Evolutionary conservation across 2,113 vertebrate genomes (phyloP).

Genomic region (Corapipo altera): DNA sequence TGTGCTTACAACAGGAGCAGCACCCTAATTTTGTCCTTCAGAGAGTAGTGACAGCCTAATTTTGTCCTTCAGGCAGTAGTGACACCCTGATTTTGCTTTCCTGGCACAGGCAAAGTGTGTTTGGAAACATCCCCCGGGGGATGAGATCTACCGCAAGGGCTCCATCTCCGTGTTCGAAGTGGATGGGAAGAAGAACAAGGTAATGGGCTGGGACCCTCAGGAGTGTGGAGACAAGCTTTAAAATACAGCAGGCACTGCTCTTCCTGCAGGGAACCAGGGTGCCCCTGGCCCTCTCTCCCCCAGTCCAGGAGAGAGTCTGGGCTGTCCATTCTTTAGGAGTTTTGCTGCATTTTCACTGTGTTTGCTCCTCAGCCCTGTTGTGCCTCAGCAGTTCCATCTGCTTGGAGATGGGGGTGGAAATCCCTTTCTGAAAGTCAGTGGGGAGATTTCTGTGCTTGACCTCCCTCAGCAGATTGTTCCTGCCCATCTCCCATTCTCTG

Average conservation of each 20-base stretch:
- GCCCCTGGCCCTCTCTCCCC: background rate
- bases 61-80: background rate
- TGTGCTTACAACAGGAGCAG: background rate
- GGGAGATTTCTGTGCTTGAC: background rate
- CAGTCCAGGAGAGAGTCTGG: background rate
- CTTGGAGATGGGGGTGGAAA: no score
- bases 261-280: background rate
- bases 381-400: background rate
- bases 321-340: background rate
- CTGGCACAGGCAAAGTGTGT: constrained; percentile 90
- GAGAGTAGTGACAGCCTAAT: background rate
- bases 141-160: constrained; percentile 96
- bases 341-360: background rate
- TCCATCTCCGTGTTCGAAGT: constrained; percentile 98
- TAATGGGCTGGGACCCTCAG: background rate
- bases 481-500: background rate
- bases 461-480: background rate
- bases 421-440: background rate
- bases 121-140: constrained; percentile 97
- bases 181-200: constrained; percentile 99
- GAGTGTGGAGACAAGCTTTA: background rate
- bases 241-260: background rate
- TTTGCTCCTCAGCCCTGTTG: background rate
- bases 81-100: background rate
- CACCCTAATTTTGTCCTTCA: background rate